Conservation (phyloP, 1,140 invertebrate species). For the Cotesia vestalis region DNA sequence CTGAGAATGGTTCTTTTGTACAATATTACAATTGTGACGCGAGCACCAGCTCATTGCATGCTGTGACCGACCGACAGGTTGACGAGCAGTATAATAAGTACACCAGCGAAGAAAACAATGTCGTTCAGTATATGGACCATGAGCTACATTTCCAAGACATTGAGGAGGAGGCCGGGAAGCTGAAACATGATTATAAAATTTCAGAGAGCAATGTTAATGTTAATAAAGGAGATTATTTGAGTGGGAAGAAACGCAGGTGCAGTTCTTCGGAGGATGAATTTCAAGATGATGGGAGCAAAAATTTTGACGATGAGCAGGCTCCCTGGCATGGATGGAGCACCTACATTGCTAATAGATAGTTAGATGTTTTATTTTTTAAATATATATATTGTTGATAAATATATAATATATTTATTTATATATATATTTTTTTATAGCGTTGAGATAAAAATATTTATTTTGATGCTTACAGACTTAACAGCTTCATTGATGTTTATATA, state of each 20-base stretch:
- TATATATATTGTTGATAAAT: neutral
- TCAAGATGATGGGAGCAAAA: neutral
- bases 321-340: slow-evolving; percentile 57
- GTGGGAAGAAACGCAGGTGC: neutral
- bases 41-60: slow-evolving; percentile 27
- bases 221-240: neutral
- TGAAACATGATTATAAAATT: neutral
- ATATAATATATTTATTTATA: slow-evolving; percentile 2
- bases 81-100: slow-evolving; percentile 60
- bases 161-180: slow-evolving; percentile 50
- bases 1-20: neutral
- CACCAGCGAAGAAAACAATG: slow-evolving; percentile 55
- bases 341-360: slow-evolving; percentile 48
- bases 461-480: slow-evolving; percentile 33
- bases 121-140: slow-evolving; percentile 60
- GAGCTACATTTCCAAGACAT: slow-evolving; percentile 60
- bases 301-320: slow-evolving; percentile 45
- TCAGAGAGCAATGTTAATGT: neutral
- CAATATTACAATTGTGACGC: slow-evolving; percentile 24
- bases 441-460: slow-evolving; percentile 43
- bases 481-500: neutral
- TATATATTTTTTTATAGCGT: slow-evolving; percentile 7
- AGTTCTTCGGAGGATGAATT: neutral
- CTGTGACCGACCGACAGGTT: slow-evolving; percentile 46
- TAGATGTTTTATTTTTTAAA: slow-evolving; percentile 18